These are phyloP conservation scores for Caerostris darwini DNA, from an alignment of 1,140 invertebrate genomes.

Conservation along the genomic window DNA sequence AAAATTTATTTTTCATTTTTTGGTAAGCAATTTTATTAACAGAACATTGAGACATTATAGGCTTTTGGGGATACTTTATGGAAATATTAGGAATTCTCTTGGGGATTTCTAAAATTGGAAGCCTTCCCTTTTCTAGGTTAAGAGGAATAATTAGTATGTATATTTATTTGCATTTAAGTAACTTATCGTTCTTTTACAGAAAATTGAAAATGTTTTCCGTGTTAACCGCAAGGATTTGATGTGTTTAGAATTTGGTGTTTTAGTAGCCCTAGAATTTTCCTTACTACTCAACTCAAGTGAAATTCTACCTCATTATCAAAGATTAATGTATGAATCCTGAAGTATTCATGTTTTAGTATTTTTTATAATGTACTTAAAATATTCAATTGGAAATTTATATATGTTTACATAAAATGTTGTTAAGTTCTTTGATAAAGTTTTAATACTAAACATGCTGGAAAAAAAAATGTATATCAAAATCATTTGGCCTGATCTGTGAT, in stretches of 20 bases:
- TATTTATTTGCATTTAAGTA: too few species aligned
- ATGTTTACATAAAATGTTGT: background rate
- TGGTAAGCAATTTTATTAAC: too few species aligned
- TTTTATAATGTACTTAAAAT: conserved; percentile 6
- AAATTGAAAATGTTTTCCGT: conserved; percentile 93
- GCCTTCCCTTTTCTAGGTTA: too few species aligned
- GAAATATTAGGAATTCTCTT: too few species aligned
- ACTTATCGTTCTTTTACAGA: conserved; percentile 83
- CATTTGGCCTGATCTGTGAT: background rate
- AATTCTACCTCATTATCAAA: conserved; percentile 96
- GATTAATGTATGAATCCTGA: conserved; percentile 87
- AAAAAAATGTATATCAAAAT: background rate
- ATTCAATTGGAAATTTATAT: background rate
- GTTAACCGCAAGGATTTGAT: conserved; percentile 95
- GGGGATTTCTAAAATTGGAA: too few species aligned
- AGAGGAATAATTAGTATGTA: too few species aligned
- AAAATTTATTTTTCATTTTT: too few species aligned
- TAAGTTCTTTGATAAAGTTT: background rate
- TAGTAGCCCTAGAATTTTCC: conserved; percentile 96
- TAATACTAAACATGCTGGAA: background rate
- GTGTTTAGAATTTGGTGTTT: conserved; percentile 94
- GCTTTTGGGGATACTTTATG: too few species aligned
- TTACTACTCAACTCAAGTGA: conserved; percentile 94
- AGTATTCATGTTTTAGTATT: background rate
- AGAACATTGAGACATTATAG: too few species aligned